Evolutionary conservation across 2,888 invertebrate genomes (phyloP), one percentile per base, ranked within the genome.

Genomic region (Loripinus fragilis): DNA sequence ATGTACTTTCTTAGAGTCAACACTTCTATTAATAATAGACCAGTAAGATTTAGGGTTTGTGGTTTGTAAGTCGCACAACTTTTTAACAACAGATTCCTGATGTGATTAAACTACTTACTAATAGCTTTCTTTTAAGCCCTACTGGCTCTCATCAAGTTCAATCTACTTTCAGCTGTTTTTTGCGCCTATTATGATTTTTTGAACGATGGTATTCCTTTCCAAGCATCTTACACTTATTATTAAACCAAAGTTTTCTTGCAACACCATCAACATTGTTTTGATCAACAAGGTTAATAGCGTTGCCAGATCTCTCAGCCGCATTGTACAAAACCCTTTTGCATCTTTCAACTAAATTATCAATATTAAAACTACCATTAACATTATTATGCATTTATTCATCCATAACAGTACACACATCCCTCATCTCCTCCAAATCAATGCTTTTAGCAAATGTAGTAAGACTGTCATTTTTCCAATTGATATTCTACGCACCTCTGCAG

Each of bases 1-100:
- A n/a, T n/a, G 8, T 25, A 55, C 55, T 25, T 23, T 25, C 20
- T 55, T 55, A 55, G 55, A 55, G 10, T 55, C 55, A 55, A 25
- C 23, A 55, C 28, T 55, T 55, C 55, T 55, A 55, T 55, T 55
- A 55, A 55, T 55, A 55, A 55, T 55, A 28, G 55, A 55, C 55
- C 55, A 55, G 28, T 28, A 55, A 8, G 28, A 25, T 28, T 55
- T 55, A 7, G 55, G 55, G 55, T 55, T 55, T 7, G 55, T 55
- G 28, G 55, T 25, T 17, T 55, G 55, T 23, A 55, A 28, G 17
- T 8, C 30, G 8, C 55, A 28, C 5, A 55, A 28, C 28, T 55
- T 55, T 20, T 55, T 23, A 28, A 55, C 17, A 55, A 55, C 55
- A 55, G 5, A 12, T 28, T 28, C 17, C 28, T 55, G 23, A 55